phyloP scores from a whole-genome alignment of 1,140 invertebrate genomes.

The Neotoxoptera formosana region DNA sequence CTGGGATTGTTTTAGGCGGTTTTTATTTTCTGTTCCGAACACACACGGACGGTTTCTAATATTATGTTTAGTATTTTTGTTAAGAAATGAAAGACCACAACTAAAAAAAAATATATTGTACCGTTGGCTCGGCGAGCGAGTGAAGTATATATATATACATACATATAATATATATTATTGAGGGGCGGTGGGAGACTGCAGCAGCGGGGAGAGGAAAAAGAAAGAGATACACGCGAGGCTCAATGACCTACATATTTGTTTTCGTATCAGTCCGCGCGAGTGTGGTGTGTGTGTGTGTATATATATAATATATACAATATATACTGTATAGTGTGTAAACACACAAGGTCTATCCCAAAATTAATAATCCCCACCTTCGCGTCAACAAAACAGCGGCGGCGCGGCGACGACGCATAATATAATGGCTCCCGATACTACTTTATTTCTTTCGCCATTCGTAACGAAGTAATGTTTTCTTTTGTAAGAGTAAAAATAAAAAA shows the following conservation, averaged over 20 bases:
- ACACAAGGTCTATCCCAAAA: constrained; percentile 56
- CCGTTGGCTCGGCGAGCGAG: neutral
- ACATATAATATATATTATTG: too few species aligned
- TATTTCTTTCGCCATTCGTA: constrained; percentile 35
- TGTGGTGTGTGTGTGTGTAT: neutral
- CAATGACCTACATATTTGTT: constrained; percentile 58
- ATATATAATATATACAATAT: neutral
- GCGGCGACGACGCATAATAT: neutral
- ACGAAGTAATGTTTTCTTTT: constrained; percentile 16
- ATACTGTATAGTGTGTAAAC: constrained; percentile 21
- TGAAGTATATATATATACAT: neutral
- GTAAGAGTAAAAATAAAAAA: neutral
- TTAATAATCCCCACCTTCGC: constrained; percentile 46
- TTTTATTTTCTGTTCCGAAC: neutral
- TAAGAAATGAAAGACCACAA: neutral
- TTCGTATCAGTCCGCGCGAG: constrained; percentile 41
- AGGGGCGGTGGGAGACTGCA: neutral
- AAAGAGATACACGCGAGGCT: constrained; percentile 39
- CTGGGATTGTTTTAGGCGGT: neutral
- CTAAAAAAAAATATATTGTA: neutral
- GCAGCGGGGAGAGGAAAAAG: neutral
- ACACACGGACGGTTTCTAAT: neutral
- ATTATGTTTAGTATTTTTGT: neutral
- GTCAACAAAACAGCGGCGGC: neutral
- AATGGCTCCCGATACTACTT: constrained; percentile 1